phyloP scores from a whole-genome alignment of 2,113 vertebrate genomes.

The Myiopsitta monachus region DNA sequence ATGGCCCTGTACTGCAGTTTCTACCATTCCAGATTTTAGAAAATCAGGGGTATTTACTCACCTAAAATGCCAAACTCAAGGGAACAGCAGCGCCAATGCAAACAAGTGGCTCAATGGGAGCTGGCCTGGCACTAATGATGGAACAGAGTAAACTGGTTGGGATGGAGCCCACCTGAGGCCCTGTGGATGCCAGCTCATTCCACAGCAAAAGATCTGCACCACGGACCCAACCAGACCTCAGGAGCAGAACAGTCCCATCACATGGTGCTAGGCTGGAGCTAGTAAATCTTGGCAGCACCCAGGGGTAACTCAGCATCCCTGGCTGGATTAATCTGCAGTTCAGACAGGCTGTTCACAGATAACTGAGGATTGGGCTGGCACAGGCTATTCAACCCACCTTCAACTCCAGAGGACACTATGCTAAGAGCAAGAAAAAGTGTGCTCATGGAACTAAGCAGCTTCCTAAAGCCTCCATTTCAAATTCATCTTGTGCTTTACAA shows the following conservation, averaged over 20 bases:
- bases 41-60: neutral
- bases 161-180: neutral
- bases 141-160: accelerated
- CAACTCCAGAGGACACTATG: accelerated
- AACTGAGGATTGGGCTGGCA: neutral
- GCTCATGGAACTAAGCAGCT: neutral
- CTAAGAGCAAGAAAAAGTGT: accelerated
- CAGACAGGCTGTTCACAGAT: neutral
- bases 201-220: neutral
- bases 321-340: neutral
- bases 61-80: neutral
- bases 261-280: accelerated
- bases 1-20: neutral
- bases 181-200: accelerated
- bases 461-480: neutral
- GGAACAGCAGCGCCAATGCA: accelerated
- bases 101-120: neutral
- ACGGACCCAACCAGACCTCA: accelerated
- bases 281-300: neutral
- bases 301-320: neutral
- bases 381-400: neutral
- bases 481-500: neutral
- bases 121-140: neutral
- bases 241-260: accelerated
- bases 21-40: neutral